phyloP scores from a whole-genome alignment of 2,797 vertebrate species.

The Lutjanus campechanus region DNA sequence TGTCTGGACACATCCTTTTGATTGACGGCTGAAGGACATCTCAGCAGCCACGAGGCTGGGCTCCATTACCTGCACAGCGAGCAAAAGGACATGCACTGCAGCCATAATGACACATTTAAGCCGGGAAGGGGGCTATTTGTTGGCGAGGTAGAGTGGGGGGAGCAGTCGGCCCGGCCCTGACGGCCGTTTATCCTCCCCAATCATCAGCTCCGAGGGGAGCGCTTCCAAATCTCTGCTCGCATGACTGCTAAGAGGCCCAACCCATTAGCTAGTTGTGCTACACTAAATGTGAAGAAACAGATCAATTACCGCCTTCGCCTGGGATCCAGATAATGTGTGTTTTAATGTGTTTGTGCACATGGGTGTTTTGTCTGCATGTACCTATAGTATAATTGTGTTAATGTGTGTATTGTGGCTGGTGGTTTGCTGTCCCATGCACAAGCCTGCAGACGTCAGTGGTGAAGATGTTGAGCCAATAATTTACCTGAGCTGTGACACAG shows the following conservation, averaged over 20 bases:
- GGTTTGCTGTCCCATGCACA: background rate
- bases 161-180: conserved; percentile 23
- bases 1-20: conserved; percentile 46
- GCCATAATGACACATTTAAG: conserved; percentile 63
- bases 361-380: background rate
- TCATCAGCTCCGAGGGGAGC: conserved; percentile 58
- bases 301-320: conserved; percentile 56
- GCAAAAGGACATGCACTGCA: conserved; percentile 49
- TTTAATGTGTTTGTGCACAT: background rate
- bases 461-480: conserved; percentile 58
- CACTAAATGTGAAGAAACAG: conserved; percentile 64
- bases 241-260: conserved; percentile 35
- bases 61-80: conserved; percentile 63
- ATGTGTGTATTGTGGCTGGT: background rate
- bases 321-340: conserved; percentile 15
- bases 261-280: conserved; percentile 71
- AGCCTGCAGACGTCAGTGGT: conserved; percentile 23
- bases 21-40: conserved; percentile 60
- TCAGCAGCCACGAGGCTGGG: conserved; percentile 24
- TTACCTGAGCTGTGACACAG: conserved; percentile 62
- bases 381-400: background rate
- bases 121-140: conserved; percentile 60
- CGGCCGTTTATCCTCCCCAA: conserved; percentile 65
- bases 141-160: conserved; percentile 46
- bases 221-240: conserved; percentile 44